Conservation (phyloP, 1,140 invertebrate species). For the Solenopsis fugax region DNA sequence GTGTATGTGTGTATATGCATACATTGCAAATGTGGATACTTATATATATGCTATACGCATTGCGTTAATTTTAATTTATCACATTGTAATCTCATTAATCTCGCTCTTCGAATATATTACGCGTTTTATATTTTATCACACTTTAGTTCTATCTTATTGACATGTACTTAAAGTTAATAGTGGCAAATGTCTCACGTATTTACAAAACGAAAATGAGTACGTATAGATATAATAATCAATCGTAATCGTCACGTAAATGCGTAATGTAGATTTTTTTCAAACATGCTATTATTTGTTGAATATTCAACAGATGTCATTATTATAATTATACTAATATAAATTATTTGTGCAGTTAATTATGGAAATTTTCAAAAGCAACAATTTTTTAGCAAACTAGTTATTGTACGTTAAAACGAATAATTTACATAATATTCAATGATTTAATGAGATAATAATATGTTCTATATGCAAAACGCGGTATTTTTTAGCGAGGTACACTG, state of each 20-base stretch:
- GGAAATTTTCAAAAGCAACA: conserved; percentile 5
- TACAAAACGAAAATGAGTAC: conserved; percentile 32
- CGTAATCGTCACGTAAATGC: conserved; percentile 22
- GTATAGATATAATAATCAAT: conserved; percentile 46
- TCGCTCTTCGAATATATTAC: conserved; percentile 43
- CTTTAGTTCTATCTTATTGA: conserved; percentile 44
- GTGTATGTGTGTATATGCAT: background rate
- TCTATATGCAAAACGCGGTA: background rate
- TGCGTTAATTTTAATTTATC: conserved; percentile 57
- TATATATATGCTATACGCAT: background rate
- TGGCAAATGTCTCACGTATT: conserved; percentile 16
- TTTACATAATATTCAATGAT: conserved; percentile 9
- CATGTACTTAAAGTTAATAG: conserved; percentile 37
- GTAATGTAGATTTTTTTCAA: background rate
- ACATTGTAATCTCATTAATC: conserved; percentile 48
- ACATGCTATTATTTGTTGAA: background rate
- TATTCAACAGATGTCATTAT: background rate
- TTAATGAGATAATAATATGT: conserved; percentile 11
- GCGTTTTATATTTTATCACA: conserved; percentile 56
- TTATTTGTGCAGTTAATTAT: background rate
- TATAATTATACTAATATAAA: conserved; percentile 11
- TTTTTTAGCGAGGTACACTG: conserved; percentile 70
- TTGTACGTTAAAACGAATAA: background rate
- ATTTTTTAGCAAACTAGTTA: background rate
- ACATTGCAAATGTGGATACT: background rate